Evolutionary conservation across 2,888 invertebrate genomes (phyloP).

Genomic region (Zootermopsis nevadensis): DNA sequence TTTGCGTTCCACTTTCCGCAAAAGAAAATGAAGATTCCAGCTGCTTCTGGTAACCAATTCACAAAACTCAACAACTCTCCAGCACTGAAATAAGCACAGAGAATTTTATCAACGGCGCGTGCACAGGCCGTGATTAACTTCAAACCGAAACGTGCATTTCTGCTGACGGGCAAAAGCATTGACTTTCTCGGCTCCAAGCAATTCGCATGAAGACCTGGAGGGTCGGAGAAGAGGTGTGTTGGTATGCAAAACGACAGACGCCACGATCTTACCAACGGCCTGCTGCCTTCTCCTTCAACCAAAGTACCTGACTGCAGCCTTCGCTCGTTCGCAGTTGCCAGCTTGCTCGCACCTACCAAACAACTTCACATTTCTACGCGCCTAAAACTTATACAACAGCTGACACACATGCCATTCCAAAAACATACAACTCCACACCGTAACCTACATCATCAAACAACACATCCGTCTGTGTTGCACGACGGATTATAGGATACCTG

Average conservation of each 20-base stretch:
- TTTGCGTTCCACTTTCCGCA: neutral
- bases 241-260: constrained; percentile 18
- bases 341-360: constrained; percentile 17
- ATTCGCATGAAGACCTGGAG: neutral
- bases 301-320: neutral
- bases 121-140: neutral
- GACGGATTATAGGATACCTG: no score
- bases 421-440: neutral
- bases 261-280: neutral
- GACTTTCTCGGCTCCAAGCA: neutral
- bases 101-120: no score
- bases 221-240: constrained; percentile 4
- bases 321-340: constrained; percentile 7
- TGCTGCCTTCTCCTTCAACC: neutral
- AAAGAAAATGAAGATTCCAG: no score
- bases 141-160: neutral
- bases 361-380: neutral
- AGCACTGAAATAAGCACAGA: no score
- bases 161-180: neutral
- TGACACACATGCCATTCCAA: neutral
- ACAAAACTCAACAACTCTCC: no score
- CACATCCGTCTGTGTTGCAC: neutral
- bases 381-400: neutral
- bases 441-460: neutral
- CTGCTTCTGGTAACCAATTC: no score